Conservation (phyloP, 2,797 vertebrate genomes). For the Chaunax sp. region DNA sequence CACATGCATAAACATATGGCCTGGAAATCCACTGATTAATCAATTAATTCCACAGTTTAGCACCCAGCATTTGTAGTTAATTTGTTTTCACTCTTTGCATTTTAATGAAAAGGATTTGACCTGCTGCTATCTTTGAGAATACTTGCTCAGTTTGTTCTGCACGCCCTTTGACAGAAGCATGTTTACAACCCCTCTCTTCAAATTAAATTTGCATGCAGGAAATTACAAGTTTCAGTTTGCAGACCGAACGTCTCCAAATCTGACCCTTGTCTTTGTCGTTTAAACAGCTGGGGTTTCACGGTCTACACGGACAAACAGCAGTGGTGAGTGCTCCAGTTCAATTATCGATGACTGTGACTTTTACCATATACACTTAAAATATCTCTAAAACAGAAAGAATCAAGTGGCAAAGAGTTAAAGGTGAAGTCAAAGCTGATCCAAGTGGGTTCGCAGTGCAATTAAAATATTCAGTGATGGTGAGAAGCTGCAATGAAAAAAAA, state of each 20-base stretch:
- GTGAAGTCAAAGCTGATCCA: conserved; percentile 24
- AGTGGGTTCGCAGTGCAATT: conserved; percentile 24
- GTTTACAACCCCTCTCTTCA: neutral
- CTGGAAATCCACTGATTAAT: conserved; percentile 29
- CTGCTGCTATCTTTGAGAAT: conserved; percentile 16
- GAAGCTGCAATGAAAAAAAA: too few species aligned
- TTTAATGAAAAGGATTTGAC: conserved; percentile 42
- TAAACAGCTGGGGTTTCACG: conserved; percentile 93
- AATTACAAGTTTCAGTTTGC: conserved; percentile 7
- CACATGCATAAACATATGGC: conserved; percentile 53
- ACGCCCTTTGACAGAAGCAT: conserved; percentile 1
- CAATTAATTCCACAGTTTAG: conserved; percentile 50
- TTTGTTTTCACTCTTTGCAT: conserved; percentile 21
- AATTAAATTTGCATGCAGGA: neutral
- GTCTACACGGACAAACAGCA: conserved; percentile 92
- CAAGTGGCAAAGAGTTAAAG: conserved; percentile 17
- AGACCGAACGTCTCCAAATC: neutral
- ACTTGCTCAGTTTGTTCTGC: neutral
- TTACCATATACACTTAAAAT: conserved; percentile 26
- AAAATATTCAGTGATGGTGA: neutral
- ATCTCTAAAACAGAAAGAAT: conserved; percentile 15
- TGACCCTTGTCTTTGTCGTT: conserved; percentile 37
- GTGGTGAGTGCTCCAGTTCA: conserved; percentile 87
- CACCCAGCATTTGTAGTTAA: conserved; percentile 24
- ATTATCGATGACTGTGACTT: conserved; percentile 33